Evolutionary conservation across 2,888 invertebrate genomes (phyloP), one percentile per base, ranked within the genome.

Genomic region (Willowsia nigromaculata): DNA sequence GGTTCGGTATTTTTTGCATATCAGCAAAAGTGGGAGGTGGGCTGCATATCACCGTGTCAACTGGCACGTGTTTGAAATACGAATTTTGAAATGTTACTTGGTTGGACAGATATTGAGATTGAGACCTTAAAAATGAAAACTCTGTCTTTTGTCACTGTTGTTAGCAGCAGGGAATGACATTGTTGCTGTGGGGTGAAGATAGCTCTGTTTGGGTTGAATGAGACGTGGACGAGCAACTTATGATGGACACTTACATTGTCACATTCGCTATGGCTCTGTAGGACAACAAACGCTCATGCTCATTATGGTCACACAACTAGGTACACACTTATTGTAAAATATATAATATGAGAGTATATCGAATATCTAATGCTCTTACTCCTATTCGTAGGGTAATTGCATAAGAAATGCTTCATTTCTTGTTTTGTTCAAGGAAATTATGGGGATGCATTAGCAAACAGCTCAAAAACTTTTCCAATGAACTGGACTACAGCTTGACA

Each of bases 131-230:
- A 15, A 80, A 53, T 76, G 40, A 81, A 71, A 87, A 87, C 71
- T 80, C 71, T 81, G 85, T 78, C 71, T 74, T 56, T 86, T 86
- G 87, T 82, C 87, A 87, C 87, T 87, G 87, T 87, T 74, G 43
- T 82, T 87, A 47, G n/a, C 87, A 82, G 87, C 82, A 82, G 81
- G 82, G 86, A 80, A 74, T 81, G 74, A 82, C 74, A 87, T 81
- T 82, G 80, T 74, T 82, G 82, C 27, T 37, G 27, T 50, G 30
- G 59, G 74, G 68, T 86, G 80, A 86, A 59, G 81, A 86, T 68
- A 43, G 56, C 71, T 71, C 71, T 71, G 15, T 40, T 43, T 71
- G 71, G 25, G 4, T 22, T 47, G 47, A 40, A 40, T 22, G 11
- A 76, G 50, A 50, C 76, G 30, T 76, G 50, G 27, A 18, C 30